Percentiles rank a stretch among this genome's conserved stretches.
Evolutionary conservation across 1,140 invertebrate genomes (phyloP).

Genomic region (Drosophila tropicalis): DNA sequence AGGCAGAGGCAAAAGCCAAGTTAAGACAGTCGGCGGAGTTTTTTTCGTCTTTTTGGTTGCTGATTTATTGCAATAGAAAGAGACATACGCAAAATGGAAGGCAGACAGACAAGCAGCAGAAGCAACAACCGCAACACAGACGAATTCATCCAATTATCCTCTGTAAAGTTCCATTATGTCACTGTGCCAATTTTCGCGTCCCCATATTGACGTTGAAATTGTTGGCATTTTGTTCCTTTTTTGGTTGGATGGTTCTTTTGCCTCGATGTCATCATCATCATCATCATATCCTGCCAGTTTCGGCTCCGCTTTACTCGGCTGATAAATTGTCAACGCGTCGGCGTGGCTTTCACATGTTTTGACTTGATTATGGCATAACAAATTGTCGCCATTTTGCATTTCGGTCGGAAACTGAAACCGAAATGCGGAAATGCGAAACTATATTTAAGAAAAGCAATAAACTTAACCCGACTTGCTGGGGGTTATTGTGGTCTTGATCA

Average conservation of each 20-base stretch:
- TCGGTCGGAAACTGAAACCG: slow-evolving; percentile 28
- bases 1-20: no score
- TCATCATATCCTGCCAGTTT: slow-evolving; percentile 1
- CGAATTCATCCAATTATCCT: slow-evolving; percentile 74
- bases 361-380: slow-evolving; percentile 81
- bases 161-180: slow-evolving; percentile 77
- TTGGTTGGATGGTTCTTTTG: slow-evolving; percentile 24
- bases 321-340: slow-evolving; percentile 74
- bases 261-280: slow-evolving; percentile 10
- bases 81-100: slow-evolving; percentile 4
- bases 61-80: slow-evolving; percentile 63
- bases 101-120: slow-evolving; percentile 11
- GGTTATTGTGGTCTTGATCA: no score
- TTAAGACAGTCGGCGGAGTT: slow-evolving; percentile 6
- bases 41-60: slow-evolving; percentile 29
- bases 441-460: slow-evolving; percentile 5
- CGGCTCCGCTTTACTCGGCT: slow-evolving; percentile 19
- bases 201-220: slow-evolving; percentile 63
- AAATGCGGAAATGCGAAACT: slow-evolving; percentile 5
- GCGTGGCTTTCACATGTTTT: slow-evolving; percentile 66
- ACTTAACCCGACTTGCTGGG: background rate
- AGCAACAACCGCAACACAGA: slow-evolving; percentile 20
- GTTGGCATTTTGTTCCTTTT: background rate
- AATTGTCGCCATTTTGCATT: slow-evolving; percentile 79
- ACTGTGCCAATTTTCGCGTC: slow-evolving; percentile 53